Conservation (phyloP, 2,113 vertebrate genomes). For the Oxyruncus cristatus region DNA sequence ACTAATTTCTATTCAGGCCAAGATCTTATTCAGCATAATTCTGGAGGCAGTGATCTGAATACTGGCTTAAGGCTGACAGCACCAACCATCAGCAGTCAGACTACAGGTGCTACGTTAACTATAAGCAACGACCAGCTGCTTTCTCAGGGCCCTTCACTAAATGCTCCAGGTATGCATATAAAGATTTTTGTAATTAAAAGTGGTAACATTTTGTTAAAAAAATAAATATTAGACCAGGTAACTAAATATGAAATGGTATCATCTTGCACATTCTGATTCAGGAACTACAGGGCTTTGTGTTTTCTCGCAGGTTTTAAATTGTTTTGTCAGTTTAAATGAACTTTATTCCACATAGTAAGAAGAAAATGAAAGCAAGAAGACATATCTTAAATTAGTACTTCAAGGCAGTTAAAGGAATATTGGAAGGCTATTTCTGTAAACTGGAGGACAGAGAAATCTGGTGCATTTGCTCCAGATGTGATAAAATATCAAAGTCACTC, state of each 20-base stretch:
- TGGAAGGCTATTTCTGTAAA: not conserved
- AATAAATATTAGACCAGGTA: not conserved
- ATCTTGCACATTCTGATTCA: not conserved
- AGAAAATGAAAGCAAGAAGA: not conserved
- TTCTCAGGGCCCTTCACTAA: conserved; percentile 74
- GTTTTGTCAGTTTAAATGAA: not conserved
- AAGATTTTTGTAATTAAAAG: not conserved
- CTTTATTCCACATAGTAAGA: not conserved
- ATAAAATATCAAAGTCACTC: not conserved
- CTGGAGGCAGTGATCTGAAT: conserved; percentile 75
- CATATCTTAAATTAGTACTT: not conserved
- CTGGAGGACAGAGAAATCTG: not conserved
- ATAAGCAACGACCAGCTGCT: conserved; percentile 86
- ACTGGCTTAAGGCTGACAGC: conserved; percentile 78
- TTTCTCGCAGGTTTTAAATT: not conserved
- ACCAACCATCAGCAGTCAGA: conserved; percentile 68
- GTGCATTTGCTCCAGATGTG: not conserved
- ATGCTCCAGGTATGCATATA: conserved; percentile 49
- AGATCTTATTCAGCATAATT: conserved; percentile 81
- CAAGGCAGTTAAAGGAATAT: not conserved
- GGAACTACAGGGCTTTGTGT: not conserved
- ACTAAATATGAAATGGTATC: not conserved
- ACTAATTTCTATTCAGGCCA: conserved; percentile 73
- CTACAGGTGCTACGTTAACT: conserved; percentile 76
- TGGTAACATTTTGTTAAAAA: not conserved